Base-by-base conservation (phyloP, 2,888 invertebrate genomes). In the Mesorhabditis sp. region DNA sequence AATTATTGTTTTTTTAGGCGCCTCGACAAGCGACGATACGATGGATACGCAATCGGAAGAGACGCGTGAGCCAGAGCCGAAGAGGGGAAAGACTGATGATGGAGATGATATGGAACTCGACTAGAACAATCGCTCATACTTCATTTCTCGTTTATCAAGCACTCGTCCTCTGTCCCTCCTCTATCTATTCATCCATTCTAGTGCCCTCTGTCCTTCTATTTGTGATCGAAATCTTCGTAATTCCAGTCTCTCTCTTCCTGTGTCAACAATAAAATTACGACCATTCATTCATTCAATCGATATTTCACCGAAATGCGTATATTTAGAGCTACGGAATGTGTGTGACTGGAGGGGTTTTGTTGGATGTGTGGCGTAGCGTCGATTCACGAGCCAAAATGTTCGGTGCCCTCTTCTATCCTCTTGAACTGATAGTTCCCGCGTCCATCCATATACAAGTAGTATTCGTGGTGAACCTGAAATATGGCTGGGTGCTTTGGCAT, bases 381-480 rank as follows among this genome's bases (percentile, higher is more conserved):
- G 2, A 28, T n/a, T 92, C 91, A 96, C 81, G 96, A 97, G 58
- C 96, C 96, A 86, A 95, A 96, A 87, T 94, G 93, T 85, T 91
- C 91, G 2, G 93, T 93, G 76, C 92, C 91, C 73, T 90, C 90
- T 84, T 93, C 92, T 80, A 97, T 97, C 68, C 90, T 90, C 70
- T 90, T 91, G 87, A 94, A 97, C 77, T 92, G 91, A 87, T 92
- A 96, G 4, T 90, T 89, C 67, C 97, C 97, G 80, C 94, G 90
- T 0, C 97, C 97, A 88, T 97, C 97, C 91, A 97, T 94, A 86
- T 93, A 92, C 70, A 97, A 89, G 85, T 92, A 95, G 87, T 92
- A 95, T 90, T 91, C 84, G 70, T 84, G 84, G 67, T 84, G 81
- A 45, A 74, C 75, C 78, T 76, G 78, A 10, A 80, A 70, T 45